Evolutionary conservation across 2,113 vertebrate genomes (phyloP).

Genomic region (Sebastes fasciatus): DNA sequence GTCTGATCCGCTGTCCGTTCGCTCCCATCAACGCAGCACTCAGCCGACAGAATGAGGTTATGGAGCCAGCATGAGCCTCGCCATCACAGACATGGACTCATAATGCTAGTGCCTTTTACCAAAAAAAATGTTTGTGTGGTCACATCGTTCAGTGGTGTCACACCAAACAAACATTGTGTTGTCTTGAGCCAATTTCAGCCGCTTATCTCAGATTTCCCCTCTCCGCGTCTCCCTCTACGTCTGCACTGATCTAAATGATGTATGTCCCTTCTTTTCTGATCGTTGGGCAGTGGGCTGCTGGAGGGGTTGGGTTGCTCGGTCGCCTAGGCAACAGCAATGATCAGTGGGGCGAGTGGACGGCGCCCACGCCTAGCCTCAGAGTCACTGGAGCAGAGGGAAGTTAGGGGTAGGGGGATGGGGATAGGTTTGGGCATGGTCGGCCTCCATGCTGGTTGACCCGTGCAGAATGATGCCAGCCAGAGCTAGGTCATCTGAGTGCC

Average conservation of each 20-base stretch:
- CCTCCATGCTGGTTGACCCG: slow-evolving; percentile 58
- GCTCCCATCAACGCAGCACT: slow-evolving; percentile 41
- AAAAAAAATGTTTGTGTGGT: not conserved
- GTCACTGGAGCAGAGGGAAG: slow-evolving; percentile 61
- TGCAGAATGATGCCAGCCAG: slow-evolving; percentile 61
- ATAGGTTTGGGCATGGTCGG: slow-evolving; percentile 43
- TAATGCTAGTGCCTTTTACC: not conserved
- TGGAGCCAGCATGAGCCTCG: slow-evolving; percentile 41
- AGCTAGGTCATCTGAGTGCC: slow-evolving; percentile 40
- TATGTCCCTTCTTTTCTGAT: slow-evolving; percentile 54
- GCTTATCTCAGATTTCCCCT: not conserved
- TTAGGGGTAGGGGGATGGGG: slow-evolving; percentile 56
- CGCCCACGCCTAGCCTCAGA: slow-evolving; percentile 60
- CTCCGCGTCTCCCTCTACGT: no score
- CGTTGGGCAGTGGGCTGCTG: slow-evolving; percentile 39
- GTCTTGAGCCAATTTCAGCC: not conserved
- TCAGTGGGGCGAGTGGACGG: slow-evolving; percentile 72
- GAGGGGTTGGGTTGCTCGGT: slow-evolving; percentile 69
- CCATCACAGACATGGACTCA: not conserved
- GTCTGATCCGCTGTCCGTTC: slow-evolving; percentile 59
- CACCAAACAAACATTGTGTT: not conserved
- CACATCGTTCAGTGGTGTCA: not conserved
- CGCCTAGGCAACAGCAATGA: slow-evolving; percentile 73
- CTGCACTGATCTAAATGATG: slow-evolving; percentile 17
- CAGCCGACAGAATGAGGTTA: slow-evolving; percentile 77